Percentiles rank a stretch among this genome's conserved stretches.
Conservation (phyloP, 2,797 vertebrate genomes). For the Lagodon rhomboides region DNA sequence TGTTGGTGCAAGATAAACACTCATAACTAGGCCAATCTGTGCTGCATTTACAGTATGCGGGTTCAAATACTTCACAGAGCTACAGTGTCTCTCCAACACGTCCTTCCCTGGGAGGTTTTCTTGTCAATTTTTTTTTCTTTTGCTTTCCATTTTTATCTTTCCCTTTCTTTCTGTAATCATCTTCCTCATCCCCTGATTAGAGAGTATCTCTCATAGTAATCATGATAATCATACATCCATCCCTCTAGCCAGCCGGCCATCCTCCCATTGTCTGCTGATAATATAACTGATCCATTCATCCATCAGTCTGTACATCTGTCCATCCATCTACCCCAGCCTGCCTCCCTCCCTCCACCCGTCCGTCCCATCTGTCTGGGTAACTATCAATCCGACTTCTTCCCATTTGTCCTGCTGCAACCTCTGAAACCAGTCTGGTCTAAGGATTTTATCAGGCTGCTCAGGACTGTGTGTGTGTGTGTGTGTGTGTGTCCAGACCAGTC, state of each 20-base stretch:
- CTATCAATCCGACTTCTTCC: conserved; percentile 33
- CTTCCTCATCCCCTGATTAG: conserved; percentile 36
- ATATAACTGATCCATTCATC: not conserved
- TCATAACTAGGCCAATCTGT: conserved; percentile 69
- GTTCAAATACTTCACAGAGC: conserved; percentile 51
- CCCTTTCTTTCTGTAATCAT: conserved; percentile 23
- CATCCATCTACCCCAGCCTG: not conserved
- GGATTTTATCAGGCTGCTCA: conserved; percentile 35
- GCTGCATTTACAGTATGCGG: conserved; percentile 63
- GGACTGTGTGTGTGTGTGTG: conserved; percentile 12
- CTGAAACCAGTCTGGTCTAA: conserved; percentile 43
- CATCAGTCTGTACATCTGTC: not conserved
- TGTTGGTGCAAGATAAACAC: conserved; percentile 55
- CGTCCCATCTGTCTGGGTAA: conserved; percentile 53
- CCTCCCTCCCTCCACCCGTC: not conserved
- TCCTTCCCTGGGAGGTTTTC: conserved; percentile 29
- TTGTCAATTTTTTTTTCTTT: not conserved
- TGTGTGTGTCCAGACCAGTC: conserved; percentile 23
- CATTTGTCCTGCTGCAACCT: conserved; percentile 58
- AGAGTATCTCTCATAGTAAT: conserved; percentile 32
- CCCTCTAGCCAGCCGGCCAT: not conserved
- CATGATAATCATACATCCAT: conserved; percentile 31
- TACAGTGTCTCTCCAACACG: conserved; percentile 25
- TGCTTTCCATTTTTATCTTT: conserved; percentile 19
- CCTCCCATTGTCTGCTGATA: not conserved